A percentile compares a stretch with the other conserved stretches of the same genome.
Evolutionary conservation across 1,140 invertebrate genomes (phyloP).

Genomic region (Drosophila aff.): DNA sequence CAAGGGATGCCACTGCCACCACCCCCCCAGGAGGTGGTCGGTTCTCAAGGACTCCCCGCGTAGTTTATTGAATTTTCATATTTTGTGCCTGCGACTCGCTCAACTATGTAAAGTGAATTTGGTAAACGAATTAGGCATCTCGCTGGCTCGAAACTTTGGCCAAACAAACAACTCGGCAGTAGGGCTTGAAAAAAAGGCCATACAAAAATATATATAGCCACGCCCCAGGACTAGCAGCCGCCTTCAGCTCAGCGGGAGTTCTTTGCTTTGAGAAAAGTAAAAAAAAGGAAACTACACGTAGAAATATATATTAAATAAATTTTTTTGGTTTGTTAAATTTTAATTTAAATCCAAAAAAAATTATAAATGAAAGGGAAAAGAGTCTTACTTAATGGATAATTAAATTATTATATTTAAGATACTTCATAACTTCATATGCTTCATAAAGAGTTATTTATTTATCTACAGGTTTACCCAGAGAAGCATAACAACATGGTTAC

Average conservation of each 20-base stretch:
- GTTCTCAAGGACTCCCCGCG: slow-evolving; percentile 21
- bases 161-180: slow-evolving; percentile 53
- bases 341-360: neutral
- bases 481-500: too few relatives aligned
- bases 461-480: too few relatives aligned
- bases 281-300: neutral
- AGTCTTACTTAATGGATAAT: too few relatives aligned
- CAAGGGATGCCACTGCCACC: slow-evolving; percentile 15
- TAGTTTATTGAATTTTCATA: slow-evolving; percentile 78
- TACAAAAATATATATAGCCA: slow-evolving; percentile 31
- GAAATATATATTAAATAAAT: neutral
- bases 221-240: slow-evolving; percentile 24
- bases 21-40: neutral
- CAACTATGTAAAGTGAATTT: slow-evolving; percentile 75
- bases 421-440: too few relatives aligned
- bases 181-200: slow-evolving; percentile 14
- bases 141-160: slow-evolving; percentile 52
- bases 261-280: neutral
- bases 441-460: too few relatives aligned
- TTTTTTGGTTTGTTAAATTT: neutral
- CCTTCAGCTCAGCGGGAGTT: slow-evolving; percentile 17
- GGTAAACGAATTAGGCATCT: slow-evolving; percentile 76
- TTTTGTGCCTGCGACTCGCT: slow-evolving; percentile 58
- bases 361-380: neutral
- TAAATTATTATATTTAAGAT: too few relatives aligned